Evolutionary conservation across 2,888 invertebrate species (phyloP), one percentile per base, ranked within the genome.

Genomic region (Oxyscelio sp.): DNA sequence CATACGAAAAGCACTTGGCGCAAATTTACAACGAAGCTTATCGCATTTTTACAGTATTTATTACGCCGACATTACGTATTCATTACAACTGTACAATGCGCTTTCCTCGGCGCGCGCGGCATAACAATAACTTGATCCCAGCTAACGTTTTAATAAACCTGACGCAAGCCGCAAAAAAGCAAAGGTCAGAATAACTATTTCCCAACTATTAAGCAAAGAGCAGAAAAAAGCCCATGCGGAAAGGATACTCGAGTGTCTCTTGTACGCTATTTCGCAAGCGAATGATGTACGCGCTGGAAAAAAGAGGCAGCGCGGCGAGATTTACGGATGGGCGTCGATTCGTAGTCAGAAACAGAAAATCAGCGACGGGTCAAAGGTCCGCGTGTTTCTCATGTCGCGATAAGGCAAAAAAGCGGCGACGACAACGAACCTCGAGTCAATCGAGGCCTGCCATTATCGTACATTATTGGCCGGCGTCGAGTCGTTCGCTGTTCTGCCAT

Each of bases 361-460:
- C 66, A 65, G 71, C 59, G 75, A 80, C 65, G 79, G 85, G 80
- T 85, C 87, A 87, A 84, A 85, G 85, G 86, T 87, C 45, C 40
- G 24, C 70, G 70, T 84, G 83, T 75, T 78, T 68, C 83, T 73
- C 66, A 81, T 81, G 80, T 85, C 63, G 75, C 85, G 81, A 80
- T 80, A 78, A 77, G 77, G 74, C 73, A 83, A 86, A 81, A 86
- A 83, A 80, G 71, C 71, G 50, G 78, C 83, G 81, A 86, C 83
- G 83, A 85, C 80, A 77, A 77, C 85, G 86, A 86, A 87, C n/a
- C 88, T 89, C 89, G 90, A 90, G 89, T 91, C 90, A 92, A 91
- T 91, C 90, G 91, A 78, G 82, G 87, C 85, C 89, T 89, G 90
- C 91, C 92, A 93, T 93, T 93, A 93, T 92, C 93, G 92, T 93